These are phyloP conservation scores for Onychomys torridus DNA, from an alignment of 2,797 vertebrate genomes.

Conservation along the genomic window DNA sequence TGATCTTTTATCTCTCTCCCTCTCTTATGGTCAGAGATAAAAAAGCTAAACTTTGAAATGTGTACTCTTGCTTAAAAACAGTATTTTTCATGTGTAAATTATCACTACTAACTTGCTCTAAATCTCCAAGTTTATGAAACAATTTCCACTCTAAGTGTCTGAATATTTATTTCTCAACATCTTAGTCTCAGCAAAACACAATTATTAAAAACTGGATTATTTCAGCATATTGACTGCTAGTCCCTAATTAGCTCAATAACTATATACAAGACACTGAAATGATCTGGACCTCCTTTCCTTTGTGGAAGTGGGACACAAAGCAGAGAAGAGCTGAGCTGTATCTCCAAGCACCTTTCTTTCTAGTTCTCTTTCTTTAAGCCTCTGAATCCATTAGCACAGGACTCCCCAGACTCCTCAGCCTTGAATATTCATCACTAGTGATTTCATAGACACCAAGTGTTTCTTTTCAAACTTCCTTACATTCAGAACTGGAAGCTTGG, in stretches of 20 bases:
- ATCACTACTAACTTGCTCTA: not conserved
- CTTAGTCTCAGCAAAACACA: conserved; percentile 27
- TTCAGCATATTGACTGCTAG: conserved; percentile 40
- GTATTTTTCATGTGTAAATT: conserved; percentile 17
- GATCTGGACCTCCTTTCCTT: not conserved
- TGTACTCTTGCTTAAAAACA: not conserved
- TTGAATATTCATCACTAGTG: conserved; percentile 44
- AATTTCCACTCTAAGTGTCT: conserved; percentile 26
- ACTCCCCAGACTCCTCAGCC: conserved; percentile 1
- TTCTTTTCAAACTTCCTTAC: conserved; percentile 20
- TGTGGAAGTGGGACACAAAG: not conserved
- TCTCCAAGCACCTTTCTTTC: conserved; percentile 26
- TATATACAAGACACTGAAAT: not conserved
- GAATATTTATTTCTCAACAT: conserved; percentile 37
- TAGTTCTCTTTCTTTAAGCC: conserved; percentile 11
- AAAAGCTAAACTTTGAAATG: conserved; percentile 17
- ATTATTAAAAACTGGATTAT: conserved; percentile 41
- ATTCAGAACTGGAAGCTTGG: not conserved
- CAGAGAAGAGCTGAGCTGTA: conserved; percentile 9
- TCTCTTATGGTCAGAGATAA: not conserved
- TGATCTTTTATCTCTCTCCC: not conserved
- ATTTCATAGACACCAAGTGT: conserved; percentile 35
- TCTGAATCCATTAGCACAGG: conserved; percentile 26
- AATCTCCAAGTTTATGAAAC: not conserved
- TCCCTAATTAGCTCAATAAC: conserved; percentile 15